phyloP scores from a whole-genome alignment of 2,797 vertebrate genomes.

The Brachyalestes nurse region DNA sequence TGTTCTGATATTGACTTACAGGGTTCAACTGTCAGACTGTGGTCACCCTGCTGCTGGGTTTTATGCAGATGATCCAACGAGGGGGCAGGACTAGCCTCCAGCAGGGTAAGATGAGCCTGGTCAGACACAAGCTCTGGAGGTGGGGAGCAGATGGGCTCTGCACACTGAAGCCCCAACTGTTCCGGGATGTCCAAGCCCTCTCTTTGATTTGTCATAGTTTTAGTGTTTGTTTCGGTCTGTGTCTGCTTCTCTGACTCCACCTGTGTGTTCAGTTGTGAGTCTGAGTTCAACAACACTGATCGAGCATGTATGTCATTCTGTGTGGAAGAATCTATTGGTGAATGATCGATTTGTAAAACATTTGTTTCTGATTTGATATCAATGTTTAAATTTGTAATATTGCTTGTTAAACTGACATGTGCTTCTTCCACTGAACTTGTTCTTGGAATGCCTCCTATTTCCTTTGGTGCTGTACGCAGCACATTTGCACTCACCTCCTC shows the following conservation, averaged over 20 bases:
- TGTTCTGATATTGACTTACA: slow-evolving; percentile 55
- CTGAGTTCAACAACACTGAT: slow-evolving; percentile 13
- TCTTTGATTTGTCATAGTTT: slow-evolving; percentile 51
- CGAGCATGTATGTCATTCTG: slow-evolving; percentile 33
- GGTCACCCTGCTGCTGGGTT: slow-evolving; percentile 64
- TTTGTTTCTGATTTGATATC: slow-evolving; percentile 19
- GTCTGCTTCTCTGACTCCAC: slow-evolving; percentile 20
- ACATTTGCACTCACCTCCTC: slow-evolving; percentile 2
- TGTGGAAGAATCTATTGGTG: slow-evolving; percentile 34
- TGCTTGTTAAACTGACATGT: slow-evolving; percentile 27
- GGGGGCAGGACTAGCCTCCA: slow-evolving; percentile 63
- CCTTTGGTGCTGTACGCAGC: slow-evolving; percentile 2
- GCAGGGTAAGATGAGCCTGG: slow-evolving; percentile 72
- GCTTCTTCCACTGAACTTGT: slow-evolving; percentile 17
- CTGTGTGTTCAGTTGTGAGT: slow-evolving; percentile 9
- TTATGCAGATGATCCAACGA: slow-evolving; percentile 53
- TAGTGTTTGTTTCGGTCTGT: slow-evolving; percentile 45
- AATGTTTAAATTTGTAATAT: not conserved
- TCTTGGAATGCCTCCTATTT: not conserved
- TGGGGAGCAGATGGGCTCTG: slow-evolving; percentile 56
- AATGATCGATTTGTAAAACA: slow-evolving; percentile 32
- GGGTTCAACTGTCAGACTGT: slow-evolving; percentile 53
- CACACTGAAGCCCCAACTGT: slow-evolving; percentile 70
- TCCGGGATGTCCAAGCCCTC: slow-evolving; percentile 64
- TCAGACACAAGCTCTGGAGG: slow-evolving; percentile 53